Base-by-base conservation (phyloP, 2,113 vertebrate species). In the Dunckerocampus dactyliophorus region DNA sequence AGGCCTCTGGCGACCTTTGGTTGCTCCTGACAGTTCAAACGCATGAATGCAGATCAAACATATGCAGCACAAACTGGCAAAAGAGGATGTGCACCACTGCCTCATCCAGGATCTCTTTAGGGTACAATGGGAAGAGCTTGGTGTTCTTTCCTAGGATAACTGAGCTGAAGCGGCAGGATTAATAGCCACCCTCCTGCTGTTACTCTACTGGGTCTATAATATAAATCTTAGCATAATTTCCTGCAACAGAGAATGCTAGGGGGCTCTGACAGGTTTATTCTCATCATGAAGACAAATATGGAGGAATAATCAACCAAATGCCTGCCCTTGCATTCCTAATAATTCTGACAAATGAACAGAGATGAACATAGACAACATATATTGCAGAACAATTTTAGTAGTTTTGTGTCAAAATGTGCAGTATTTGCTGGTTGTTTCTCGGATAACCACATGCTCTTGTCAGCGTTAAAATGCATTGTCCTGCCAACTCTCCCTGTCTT, bases 1-100 rank as follows among this genome's bases (percentile, higher is more conserved):
- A 9, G 62, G 54, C 63, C 46, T 67, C 61, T 51, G 72, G 47
- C 73, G 73, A 79, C 75, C 79, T 82, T 83, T 79, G 74, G 63
- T 56, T 72, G 69, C 22, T 53, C 39, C 63, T 71, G 65, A 71
- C 61, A 57, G 63, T 76, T 72, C 76, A 79, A 74, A 75, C 65
- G 75, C 48, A 15, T 6, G 0, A 28, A 52, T 39, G n/a, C 8
- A 58, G 54, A 65, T 66, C 66, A n/a, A 67, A 63, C 9, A 9
- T 6, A 72, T 42, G 55, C 43, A 12, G 45, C 22, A 28, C 20
- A 21, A 51, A 12, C 37, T n/a, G 15, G 1, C 20, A 39, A 7
- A 16, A 37, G 15, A 19, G 43, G 43, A 53, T 47, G 20, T 5
- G 16, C n/a, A 42, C 6, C 17, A 16, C 50, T 39, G 42, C 20